phyloP scores from a whole-genome alignment of 2,113 vertebrate species.

The Carollia perspicillata region DNA sequence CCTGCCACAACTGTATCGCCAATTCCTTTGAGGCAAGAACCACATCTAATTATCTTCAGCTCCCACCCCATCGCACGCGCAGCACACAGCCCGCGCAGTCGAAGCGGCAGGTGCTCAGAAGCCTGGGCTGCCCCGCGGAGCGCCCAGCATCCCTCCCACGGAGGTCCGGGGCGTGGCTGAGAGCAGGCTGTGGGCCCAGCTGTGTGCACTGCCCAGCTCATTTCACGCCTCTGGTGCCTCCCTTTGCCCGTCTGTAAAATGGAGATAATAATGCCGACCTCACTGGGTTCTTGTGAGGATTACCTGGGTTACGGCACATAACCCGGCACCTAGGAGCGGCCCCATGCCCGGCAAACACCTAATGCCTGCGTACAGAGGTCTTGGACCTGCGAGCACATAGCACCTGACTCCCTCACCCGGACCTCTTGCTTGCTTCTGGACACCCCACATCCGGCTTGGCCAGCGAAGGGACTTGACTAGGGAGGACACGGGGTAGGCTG shows the following conservation, averaged over 20 bases:
- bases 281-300: not conserved
- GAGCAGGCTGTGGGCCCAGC: not conserved
- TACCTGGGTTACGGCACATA: not conserved
- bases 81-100: not conserved
- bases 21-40: constrained; percentile 2
- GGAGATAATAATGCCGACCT: not conserved
- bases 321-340: not conserved
- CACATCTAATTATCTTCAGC: not conserved
- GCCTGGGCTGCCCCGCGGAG: not conserved
- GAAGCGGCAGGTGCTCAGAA: not conserved
- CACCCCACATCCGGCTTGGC: not conserved
- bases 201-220: not conserved
- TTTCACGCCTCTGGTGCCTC: not conserved
- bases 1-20: not conserved
- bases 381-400: rapidly evolving
- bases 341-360: rapidly evolving
- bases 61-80: not conserved
- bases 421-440: not conserved
- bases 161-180: not conserved
- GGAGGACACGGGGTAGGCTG: not conserved
- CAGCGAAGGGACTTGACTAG: not conserved
- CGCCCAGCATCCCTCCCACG: rapidly evolving
- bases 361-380: not conserved
- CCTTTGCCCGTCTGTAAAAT: not conserved
- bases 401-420: not conserved